Percentiles rank a stretch among this genome's conserved stretches.
These are phyloP conservation scores for Thunnus maccoyii DNA, from an alignment of 2,113 vertebrate species.

Conservation along the genomic window DNA sequence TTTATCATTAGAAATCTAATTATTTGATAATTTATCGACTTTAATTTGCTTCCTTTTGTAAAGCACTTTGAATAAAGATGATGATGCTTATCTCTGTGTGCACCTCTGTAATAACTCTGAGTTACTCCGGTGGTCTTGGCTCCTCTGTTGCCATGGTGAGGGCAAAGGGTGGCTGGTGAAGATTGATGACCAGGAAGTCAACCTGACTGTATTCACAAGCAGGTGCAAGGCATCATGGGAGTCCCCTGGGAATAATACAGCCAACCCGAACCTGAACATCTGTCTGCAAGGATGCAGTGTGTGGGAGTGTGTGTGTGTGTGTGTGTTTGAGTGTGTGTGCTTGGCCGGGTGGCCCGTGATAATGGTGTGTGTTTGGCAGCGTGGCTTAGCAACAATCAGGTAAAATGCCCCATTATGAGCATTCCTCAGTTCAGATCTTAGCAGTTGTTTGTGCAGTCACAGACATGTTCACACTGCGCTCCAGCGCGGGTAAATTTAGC, in stretches of 20 bases:
- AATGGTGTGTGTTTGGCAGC: constrained; percentile 65
- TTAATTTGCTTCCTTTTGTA: no score
- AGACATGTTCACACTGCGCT: constrained; percentile 40
- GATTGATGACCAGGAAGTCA: constrained; percentile 64
- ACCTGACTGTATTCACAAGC: constrained; percentile 38
- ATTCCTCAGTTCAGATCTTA: constrained; percentile 60
- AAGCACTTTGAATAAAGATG: no score
- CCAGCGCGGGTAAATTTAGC: constrained; percentile 53
- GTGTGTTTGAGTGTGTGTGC: constrained; percentile 2
- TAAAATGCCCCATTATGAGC: constrained; percentile 76
- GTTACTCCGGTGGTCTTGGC: constrained; percentile 30
- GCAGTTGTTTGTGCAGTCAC: constrained; percentile 53
- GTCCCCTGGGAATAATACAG: constrained; percentile 29
- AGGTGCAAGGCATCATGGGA: constrained; percentile 68
- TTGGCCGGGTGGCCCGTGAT: constrained; percentile 54
- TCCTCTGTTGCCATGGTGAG: constrained; percentile 17
- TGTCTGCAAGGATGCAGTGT: constrained; percentile 37
- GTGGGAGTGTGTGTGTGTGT: constrained; percentile 1
- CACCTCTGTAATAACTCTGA: background rate
- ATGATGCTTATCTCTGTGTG: background rate
- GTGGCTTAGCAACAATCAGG: constrained; percentile 71
- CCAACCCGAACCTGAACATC: constrained; percentile 62
- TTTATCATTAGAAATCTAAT: no score
- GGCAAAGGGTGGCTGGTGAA: constrained; percentile 31
- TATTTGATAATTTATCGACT: no score